Conservation (phyloP, 1,140 invertebrate genomes). For the Bacillus rossius region DNA sequence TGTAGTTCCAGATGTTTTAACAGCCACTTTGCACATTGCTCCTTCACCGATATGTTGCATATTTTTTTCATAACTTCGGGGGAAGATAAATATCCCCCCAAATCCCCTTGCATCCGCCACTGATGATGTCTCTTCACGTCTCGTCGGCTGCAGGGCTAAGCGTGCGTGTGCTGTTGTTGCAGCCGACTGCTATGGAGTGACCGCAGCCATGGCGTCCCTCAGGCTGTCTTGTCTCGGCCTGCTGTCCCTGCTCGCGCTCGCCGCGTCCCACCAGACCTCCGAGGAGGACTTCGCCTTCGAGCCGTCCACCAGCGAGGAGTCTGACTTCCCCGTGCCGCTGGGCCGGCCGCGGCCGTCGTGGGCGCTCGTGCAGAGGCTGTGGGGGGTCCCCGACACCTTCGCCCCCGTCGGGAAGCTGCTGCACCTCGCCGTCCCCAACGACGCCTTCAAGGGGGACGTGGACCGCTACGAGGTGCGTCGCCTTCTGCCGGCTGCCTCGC, state of each 20-base stretch:
- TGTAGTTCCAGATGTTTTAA: no score
- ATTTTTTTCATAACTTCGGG: no score
- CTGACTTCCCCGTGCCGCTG: not conserved
- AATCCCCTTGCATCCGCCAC: no score
- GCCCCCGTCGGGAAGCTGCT: slow-evolving; percentile 36
- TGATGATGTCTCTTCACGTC: no score
- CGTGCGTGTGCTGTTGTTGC: no score
- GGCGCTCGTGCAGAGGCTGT: slow-evolving; percentile 24
- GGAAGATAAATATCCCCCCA: no score
- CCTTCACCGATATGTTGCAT: no score
- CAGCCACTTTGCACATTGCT: no score
- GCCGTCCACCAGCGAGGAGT: not conserved
- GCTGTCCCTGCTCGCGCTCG: not conserved
- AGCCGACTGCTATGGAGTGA: no score
- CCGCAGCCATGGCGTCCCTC: not conserved
- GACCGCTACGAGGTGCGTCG: slow-evolving; percentile 37
- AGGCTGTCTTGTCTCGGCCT: not conserved
- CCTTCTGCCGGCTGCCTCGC: not conserved
- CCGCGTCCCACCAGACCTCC: not conserved
- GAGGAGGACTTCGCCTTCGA: slow-evolving; percentile 12
- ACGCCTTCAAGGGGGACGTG: slow-evolving; percentile 36
- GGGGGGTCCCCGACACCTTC: slow-evolving; percentile 36
- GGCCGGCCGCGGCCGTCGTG: not conserved
- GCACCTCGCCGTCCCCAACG: slow-evolving; percentile 37
- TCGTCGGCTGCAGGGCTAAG: no score